Evolutionary conservation across 2,113 vertebrate genomes (phyloP).

Genomic region (Ophiodon elongatus): DNA sequence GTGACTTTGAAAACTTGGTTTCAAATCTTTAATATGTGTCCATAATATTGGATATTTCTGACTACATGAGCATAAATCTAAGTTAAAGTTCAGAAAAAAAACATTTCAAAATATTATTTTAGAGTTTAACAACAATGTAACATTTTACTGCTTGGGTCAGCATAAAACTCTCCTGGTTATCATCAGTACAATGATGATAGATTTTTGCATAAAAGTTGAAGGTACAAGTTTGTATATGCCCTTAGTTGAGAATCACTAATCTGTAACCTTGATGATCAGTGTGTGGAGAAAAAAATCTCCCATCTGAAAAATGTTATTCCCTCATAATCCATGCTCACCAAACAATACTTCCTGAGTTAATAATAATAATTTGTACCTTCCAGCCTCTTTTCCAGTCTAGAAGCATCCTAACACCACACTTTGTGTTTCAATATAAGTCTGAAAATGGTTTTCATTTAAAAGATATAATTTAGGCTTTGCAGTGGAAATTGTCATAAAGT

Average conservation of each 20-base stretch:
- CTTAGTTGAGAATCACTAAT: not conserved
- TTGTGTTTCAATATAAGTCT: constrained; percentile 43
- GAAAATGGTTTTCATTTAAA: constrained; percentile 56
- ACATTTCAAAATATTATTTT: not conserved
- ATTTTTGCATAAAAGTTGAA: not conserved
- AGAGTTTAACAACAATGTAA: not conserved
- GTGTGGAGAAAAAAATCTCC: not conserved
- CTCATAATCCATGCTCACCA: not conserved
- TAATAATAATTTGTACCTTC: constrained; percentile 47
- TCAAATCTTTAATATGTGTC: not conserved
- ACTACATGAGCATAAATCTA: not conserved
- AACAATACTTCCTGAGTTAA: constrained; percentile 19
- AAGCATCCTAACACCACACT: constrained; percentile 54
- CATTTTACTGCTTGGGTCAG: not conserved
- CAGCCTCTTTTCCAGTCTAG: constrained; percentile 45
- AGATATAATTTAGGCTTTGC: constrained; percentile 62
- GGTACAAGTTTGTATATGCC: too few relatives aligned
- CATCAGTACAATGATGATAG: not conserved
- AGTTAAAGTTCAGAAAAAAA: not conserved
- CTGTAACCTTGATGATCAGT: not conserved
- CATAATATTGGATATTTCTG: not conserved
- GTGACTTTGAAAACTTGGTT: not conserved
- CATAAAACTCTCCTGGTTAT: not conserved
- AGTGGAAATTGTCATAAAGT: constrained; percentile 50
- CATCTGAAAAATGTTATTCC: constrained; percentile 2